A percentile compares a stretch with the other conserved stretches of the same genome.
These are phyloP conservation scores for Squalus acanthias DNA, from an alignment of 2,797 vertebrate species.

Conservation along the genomic window DNA sequence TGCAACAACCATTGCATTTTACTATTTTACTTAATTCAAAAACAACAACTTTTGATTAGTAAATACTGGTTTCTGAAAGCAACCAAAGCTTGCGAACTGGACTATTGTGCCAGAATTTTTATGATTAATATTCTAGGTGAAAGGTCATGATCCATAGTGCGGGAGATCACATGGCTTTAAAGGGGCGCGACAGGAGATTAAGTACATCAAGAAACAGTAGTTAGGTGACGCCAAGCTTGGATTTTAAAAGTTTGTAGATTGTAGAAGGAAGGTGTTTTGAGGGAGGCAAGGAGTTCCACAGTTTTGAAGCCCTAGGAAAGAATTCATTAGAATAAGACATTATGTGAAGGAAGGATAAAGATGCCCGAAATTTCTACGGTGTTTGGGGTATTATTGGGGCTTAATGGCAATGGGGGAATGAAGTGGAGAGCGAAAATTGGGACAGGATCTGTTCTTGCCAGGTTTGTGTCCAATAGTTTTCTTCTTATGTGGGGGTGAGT, in stretches of 20 bases:
- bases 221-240: neutral
- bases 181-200: neutral
- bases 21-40: too few relatives aligned
- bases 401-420: neutral
- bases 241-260: neutral
- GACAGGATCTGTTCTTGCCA: neutral
- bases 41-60: too few relatives aligned
- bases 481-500: too few relatives aligned
- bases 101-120: too few relatives aligned
- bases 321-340: neutral
- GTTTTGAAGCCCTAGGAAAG: too few relatives aligned
- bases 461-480: neutral
- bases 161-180: neutral
- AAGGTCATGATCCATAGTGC: too few relatives aligned
- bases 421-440: neutral
- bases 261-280: too few relatives aligned
- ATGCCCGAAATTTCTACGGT: neutral
- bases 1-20: too few relatives aligned
- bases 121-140: too few relatives aligned
- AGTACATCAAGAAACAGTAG: neutral
- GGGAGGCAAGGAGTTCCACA: too few relatives aligned
- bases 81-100: too few relatives aligned
- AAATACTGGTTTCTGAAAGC: too few relatives aligned
- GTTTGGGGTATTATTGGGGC: neutral
- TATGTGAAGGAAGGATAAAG: neutral